Percentiles rank a stretch among this genome's conserved stretches.
These are phyloP conservation scores for Diuraphis noxia DNA, from an alignment of 1,140 invertebrate species.

Conservation along the genomic window DNA sequence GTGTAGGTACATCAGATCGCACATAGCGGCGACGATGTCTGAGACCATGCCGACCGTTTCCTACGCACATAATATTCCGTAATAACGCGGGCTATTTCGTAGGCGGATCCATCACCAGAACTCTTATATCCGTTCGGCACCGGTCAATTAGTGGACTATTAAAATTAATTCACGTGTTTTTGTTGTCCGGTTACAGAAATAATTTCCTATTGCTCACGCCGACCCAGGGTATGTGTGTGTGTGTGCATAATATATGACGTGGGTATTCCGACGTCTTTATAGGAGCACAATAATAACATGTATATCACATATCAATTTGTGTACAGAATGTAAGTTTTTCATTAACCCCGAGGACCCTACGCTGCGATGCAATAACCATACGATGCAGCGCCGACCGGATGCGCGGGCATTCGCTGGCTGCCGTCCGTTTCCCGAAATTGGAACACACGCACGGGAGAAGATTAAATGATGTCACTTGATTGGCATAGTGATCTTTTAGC, in stretches of 20 bases:
- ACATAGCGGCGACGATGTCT: too few species aligned
- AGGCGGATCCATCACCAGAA: background rate
- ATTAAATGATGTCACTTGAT: slow-evolving; percentile 4
- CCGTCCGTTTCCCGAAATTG: background rate
- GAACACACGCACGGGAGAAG: background rate
- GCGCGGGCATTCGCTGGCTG: background rate
- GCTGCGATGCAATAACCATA: background rate
- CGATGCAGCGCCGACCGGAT: background rate
- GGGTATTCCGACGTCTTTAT: slow-evolving; percentile 1
- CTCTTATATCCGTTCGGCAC: slow-evolving; percentile 17
- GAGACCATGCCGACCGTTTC: background rate
- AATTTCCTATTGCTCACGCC: background rate
- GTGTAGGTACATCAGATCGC: too few species aligned
- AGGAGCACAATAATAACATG: background rate
- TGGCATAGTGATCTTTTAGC: slow-evolving; percentile 13
- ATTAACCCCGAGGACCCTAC: background rate
- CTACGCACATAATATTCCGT: background rate
- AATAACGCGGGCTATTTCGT: background rate
- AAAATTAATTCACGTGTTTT: slow-evolving; percentile 32
- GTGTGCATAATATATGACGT: background rate
- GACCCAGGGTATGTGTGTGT: background rate
- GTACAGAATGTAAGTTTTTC: slow-evolving; percentile 7
- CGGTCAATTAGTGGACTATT: slow-evolving; percentile 34
- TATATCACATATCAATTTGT: background rate
- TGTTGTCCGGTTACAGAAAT: slow-evolving; percentile 2